These are phyloP conservation scores for Seira musarum DNA, from an alignment of 2,888 invertebrate species.

Conservation along the genomic window DNA sequence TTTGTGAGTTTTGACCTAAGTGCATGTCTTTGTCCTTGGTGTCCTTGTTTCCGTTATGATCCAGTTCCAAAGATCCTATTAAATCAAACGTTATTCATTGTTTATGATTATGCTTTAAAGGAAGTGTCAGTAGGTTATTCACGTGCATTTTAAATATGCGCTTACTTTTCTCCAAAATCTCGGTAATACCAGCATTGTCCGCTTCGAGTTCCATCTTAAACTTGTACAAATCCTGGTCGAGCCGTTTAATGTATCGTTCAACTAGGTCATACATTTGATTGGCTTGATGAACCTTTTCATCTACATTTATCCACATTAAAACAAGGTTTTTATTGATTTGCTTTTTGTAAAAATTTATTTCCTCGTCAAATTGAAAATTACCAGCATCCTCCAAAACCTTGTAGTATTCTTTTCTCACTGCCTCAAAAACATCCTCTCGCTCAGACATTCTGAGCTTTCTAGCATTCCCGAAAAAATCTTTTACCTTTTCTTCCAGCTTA, in stretches of 20 bases:
- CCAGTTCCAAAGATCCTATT: constrained; percentile 91
- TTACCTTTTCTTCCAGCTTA: constrained; percentile 90
- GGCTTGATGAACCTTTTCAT: constrained; percentile 95
- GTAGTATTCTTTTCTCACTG: constrained; percentile 89
- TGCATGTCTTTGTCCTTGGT: constrained; percentile 71
- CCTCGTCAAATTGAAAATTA: no score
- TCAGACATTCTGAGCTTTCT: constrained; percentile 82
- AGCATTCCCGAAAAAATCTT: constrained; percentile 88
- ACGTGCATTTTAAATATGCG: constrained; percentile 11
- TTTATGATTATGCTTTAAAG: no score
- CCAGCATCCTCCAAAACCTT: constrained; percentile 91
- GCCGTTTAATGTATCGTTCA: constrained; percentile 89
- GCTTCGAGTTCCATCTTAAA: constrained; percentile 99
- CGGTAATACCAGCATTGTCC: constrained; percentile 98
- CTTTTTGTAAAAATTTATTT: background rate
- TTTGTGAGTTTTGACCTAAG: constrained; percentile 81
- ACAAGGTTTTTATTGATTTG: background rate
- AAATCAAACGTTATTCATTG: no score
- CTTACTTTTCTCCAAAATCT: constrained; percentile 87
- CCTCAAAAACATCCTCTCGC: constrained; percentile 87
- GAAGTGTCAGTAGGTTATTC: no score
- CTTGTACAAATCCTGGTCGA: constrained; percentile 93
- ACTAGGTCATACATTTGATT: constrained; percentile 96
- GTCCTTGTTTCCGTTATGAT: no score
- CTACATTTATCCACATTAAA: constrained; percentile 74